Percentiles rank a stretch among this genome's conserved stretches.
phyloP scores from a whole-genome alignment of 2,113 vertebrate genomes.

The Albula goreensis region DNA sequence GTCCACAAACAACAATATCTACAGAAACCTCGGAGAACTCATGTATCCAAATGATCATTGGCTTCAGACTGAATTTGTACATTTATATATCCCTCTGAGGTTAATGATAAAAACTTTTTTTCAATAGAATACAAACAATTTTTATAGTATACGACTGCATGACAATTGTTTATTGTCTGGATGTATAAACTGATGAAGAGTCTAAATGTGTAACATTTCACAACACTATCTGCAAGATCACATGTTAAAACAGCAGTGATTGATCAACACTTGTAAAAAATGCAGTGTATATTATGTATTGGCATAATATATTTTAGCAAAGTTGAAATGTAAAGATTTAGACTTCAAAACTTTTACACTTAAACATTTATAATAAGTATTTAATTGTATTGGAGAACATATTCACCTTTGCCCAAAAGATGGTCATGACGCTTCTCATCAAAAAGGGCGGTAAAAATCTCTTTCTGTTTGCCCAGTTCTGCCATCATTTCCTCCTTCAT shows the following conservation, averaged over 20 bases:
- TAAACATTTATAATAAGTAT: neutral
- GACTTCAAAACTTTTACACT: neutral
- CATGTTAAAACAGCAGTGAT: neutral
- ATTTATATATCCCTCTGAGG: neutral
- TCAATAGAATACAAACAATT: no score
- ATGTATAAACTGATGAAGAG: no score
- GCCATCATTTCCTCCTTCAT: constrained; percentile 81
- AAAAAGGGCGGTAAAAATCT: constrained; percentile 82
- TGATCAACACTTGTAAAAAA: no score
- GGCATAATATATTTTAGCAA: neutral
- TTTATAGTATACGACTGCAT: no score
- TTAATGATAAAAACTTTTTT: no score
- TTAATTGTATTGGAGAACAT: neutral
- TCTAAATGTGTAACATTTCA: no score
- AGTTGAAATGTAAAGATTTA: neutral
- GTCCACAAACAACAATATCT: neutral
- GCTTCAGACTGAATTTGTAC: neutral
- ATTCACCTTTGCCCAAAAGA: constrained; percentile 85
- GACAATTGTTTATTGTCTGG: no score
- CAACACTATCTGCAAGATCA: no score
- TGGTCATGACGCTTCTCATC: constrained; percentile 91
- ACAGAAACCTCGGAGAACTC: neutral
- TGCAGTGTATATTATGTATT: neutral
- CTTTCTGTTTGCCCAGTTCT: constrained; percentile 83
- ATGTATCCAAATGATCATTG: neutral